Conservation (phyloP, 2,888 invertebrate species). For the Acanthopleura granulata region DNA sequence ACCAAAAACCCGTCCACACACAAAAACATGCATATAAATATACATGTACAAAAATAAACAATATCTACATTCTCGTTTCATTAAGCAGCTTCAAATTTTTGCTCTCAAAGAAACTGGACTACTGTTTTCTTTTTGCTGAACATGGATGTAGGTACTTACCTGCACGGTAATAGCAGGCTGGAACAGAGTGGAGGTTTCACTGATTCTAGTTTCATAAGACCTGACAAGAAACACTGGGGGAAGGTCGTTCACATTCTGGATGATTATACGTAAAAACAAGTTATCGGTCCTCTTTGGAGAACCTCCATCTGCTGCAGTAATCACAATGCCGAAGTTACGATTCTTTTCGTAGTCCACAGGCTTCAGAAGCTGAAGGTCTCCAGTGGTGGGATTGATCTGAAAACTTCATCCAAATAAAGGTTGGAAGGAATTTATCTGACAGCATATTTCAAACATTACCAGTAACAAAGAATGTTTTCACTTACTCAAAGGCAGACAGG, state of each 20-base stretch:
- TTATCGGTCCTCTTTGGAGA: conserved; percentile 14
- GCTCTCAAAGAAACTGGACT: no score
- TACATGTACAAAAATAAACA: no score
- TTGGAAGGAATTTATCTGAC: no score
- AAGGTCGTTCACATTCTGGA: conserved; percentile 40
- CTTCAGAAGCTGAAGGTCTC: not conserved
- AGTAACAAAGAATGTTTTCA: no score
- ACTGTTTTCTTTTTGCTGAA: no score
- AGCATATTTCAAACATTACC: no score
- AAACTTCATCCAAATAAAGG: not conserved
- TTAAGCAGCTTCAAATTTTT: no score
- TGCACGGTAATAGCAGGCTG: conserved; percentile 26
- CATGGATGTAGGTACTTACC: not conserved
- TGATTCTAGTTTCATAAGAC: conserved; percentile 32
- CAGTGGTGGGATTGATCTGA: not conserved
- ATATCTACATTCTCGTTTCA: no score
- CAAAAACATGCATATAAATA: no score
- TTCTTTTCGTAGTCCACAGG: conserved; percentile 5
- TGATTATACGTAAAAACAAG: conserved; percentile 31
- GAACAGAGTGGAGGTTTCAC: conserved; percentile 29
- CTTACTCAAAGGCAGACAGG: no score
- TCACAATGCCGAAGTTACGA: not conserved
- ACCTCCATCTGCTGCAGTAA: conserved; percentile 7
- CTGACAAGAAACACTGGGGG: conserved; percentile 33
- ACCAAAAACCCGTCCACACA: no score